Evolutionary conservation across 2,797 vertebrate species (phyloP), one percentile per base, ranked within the genome.

Genomic region (Zenarchopterus dispar): DNA sequence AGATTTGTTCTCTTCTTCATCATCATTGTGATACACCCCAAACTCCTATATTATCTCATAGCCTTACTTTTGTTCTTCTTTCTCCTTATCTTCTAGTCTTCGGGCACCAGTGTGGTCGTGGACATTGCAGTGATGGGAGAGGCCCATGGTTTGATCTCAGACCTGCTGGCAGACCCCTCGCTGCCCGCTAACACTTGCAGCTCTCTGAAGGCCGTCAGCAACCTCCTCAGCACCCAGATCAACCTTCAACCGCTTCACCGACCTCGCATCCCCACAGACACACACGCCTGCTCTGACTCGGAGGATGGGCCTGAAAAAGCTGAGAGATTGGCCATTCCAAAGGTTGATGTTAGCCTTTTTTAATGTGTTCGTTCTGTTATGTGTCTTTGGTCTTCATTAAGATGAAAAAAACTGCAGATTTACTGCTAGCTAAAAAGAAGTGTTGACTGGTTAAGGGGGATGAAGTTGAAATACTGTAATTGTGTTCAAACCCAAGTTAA

Each of bases 111-210:
- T 24, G 89, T 94, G 71, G 94, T 95, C 0, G 97, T 99, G 92
- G 97, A 99, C 67, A 97, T 99, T 0, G 94, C 96, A 0, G 96
- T 98, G 85, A 99, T 99, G 97, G 97, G 97, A 2, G 97, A 99
- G 79, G 97, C 97, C 4, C 97, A 98, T 0, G 97, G 97, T 41
- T 91, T 99, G 84, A 99, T 99, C 70, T 97, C 97, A 0, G 97
- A 99, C 81, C 94, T 99, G 46, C 90, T 99, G 75, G 97, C 97
- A 0, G 97, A 99, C 77, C 95, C 97, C 3, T 96, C 95, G 0
- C 89, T 99, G 80, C 96, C 97, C 6, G 94, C 96, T 0, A 97
- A 96, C 0, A 97, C 97, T 74, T 97, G 96, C 89, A 97, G 94
- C 0, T 98, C 97, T 0, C 85, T 99, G 80, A 93, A 96, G 85